Percentiles rank a stretch among this genome's conserved stretches.
These are phyloP conservation scores for Alca torda DNA, from an alignment of 2,797 vertebrate genomes.

Conservation along the genomic window DNA sequence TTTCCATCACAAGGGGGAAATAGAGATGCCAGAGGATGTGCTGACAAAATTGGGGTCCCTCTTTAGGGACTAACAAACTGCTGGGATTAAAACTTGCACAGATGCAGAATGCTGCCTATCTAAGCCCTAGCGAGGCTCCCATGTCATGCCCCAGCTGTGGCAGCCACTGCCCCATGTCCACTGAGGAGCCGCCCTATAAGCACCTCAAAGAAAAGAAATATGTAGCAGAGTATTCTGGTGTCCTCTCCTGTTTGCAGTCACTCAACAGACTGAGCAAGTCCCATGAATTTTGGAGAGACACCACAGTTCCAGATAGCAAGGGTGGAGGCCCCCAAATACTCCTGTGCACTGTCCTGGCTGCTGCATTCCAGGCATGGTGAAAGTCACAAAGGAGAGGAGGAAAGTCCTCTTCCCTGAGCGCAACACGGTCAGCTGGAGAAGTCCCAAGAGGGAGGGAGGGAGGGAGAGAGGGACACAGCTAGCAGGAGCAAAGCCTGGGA, in stretches of 20 bases:
- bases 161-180: background rate
- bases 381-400: background rate
- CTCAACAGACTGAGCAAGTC: background rate
- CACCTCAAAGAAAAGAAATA: background rate
- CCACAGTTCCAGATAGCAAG: background rate
- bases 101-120: background rate
- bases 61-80: background rate
- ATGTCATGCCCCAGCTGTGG: background rate
- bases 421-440: background rate
- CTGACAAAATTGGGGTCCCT: background rate
- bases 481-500: background rate
- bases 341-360: background rate
- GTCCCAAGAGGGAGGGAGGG: background rate
- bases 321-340: background rate
- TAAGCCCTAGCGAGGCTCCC: background rate
- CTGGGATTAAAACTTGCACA: background rate
- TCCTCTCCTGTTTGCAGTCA: background rate
- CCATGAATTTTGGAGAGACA: background rate
- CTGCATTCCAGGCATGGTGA: accelerated
- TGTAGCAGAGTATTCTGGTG: background rate
- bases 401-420: background rate
- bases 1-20: background rate
- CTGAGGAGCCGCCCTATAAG: background rate
- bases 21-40: background rate
- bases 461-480: background rate